A percentile compares a stretch with the other conserved stretches of the same genome.
Evolutionary conservation across 2,113 vertebrate genomes (phyloP).

Genomic region (Leptobrachium ailaonicum): DNA sequence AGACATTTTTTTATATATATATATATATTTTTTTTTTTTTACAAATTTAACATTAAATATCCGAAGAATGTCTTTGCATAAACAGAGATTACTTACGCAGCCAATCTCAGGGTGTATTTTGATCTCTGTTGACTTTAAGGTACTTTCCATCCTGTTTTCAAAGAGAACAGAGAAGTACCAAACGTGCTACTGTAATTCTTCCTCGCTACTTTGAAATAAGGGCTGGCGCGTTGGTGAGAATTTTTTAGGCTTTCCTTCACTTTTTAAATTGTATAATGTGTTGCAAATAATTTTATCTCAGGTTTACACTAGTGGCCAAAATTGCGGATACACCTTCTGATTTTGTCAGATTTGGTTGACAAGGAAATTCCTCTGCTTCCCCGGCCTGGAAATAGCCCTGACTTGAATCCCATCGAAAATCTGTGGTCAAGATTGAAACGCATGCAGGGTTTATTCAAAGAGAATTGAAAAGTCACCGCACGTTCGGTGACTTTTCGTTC

Average conservation of each 20-base stretch:
- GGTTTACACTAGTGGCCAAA: no score
- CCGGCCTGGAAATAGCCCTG: no score
- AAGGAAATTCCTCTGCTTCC: no score
- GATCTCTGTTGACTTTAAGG: constrained; percentile 32
- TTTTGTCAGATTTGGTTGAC: no score
- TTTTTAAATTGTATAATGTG: no score
- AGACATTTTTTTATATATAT: not conserved
- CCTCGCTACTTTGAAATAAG: not conserved
- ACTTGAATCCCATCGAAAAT: no score
- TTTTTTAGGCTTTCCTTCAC: not conserved
- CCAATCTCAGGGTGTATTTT: constrained; percentile 7
- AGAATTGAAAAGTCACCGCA: no score
- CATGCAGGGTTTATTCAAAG: no score
- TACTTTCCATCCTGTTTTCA: constrained; percentile 36
- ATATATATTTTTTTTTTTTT: constrained; percentile 11
- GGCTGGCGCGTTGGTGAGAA: not conserved
- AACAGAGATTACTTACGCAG: constrained; percentile 43
- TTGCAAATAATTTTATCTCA: no score
- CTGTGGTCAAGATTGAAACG: no score
- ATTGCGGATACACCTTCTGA: no score
- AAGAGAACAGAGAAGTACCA: constrained; percentile 24
- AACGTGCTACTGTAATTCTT: constrained; percentile 18
- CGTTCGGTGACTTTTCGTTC: no score
- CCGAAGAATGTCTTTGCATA: constrained; percentile 45
- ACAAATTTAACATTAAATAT: constrained; percentile 41